A percentile compares a stretch with the other conserved stretches of the same genome.
Conservation (phyloP, 2,888 invertebrate species). For the Melinopterus prodromus region DNA sequence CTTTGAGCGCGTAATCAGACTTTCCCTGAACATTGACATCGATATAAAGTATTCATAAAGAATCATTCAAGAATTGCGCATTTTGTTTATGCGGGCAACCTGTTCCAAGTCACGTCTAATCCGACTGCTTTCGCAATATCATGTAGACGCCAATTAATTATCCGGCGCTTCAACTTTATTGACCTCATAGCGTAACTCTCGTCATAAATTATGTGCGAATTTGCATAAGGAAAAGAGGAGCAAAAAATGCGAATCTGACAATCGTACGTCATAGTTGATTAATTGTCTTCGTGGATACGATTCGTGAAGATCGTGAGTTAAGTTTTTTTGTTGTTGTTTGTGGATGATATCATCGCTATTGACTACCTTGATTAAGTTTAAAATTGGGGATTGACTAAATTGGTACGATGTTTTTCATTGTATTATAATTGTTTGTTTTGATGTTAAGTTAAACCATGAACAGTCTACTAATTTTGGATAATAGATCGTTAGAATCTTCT, state of each 20-base stretch:
- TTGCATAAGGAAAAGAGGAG: neutral
- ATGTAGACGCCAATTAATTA: neutral
- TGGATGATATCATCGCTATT: neutral
- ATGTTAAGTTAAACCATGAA: neutral
- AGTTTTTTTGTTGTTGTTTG: neutral
- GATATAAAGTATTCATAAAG: neutral
- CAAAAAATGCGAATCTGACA: neutral
- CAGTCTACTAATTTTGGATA: too few relatives aligned
- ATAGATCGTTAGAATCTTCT: too few relatives aligned
- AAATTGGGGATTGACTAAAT: neutral
- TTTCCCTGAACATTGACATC: slow-evolving; percentile 19
- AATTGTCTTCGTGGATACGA: neutral
- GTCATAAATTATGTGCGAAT: neutral
- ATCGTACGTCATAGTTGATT: neutral
- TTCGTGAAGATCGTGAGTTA: neutral
- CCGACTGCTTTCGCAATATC: too few relatives aligned
- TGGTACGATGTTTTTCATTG: neutral
- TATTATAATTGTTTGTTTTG: neutral
- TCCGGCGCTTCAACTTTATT: neutral
- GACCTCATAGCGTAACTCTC: neutral
- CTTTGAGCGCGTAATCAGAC: neutral
- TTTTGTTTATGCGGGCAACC: neutral
- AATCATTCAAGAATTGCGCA: neutral
- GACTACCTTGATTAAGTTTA: neutral
- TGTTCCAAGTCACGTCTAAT: neutral